Evolutionary conservation across 1,140 invertebrate species (phyloP).

Genomic region (Tetranychus urticae): DNA sequence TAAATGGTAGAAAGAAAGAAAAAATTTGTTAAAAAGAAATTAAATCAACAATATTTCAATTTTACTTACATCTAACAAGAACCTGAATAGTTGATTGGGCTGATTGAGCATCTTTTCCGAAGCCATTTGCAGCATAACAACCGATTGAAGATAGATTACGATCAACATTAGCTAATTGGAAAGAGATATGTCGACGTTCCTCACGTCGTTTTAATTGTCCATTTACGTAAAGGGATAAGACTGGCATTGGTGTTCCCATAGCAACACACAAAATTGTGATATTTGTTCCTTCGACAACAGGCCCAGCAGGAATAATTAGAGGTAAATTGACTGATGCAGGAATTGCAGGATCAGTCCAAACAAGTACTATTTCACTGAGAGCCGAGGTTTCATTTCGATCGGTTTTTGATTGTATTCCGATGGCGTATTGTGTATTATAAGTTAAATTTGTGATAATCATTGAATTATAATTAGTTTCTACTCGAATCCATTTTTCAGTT

Average conservation of each 20-base stretch:
- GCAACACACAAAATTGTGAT: constrained; percentile 61
- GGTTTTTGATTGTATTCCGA: constrained; percentile 12
- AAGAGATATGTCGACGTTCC: constrained; percentile 32
- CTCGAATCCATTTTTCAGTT: background rate
- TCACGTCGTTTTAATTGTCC: constrained; percentile 1
- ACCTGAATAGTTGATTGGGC: constrained; percentile 50
- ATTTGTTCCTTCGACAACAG: constrained; percentile 50
- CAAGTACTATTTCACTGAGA: constrained; percentile 32
- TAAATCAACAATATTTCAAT: background rate
- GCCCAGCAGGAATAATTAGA: constrained; percentile 49
- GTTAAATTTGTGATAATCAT: constrained; percentile 3
- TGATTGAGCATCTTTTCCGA: background rate
- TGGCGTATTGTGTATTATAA: constrained; percentile 10
- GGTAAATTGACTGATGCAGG: constrained; percentile 60
- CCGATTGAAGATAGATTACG: constrained; percentile 38
- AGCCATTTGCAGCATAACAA: constrained; percentile 1
- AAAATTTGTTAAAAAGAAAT: background rate
- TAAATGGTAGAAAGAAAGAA: background rate
- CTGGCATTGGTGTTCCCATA: constrained; percentile 52
- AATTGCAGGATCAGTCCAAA: constrained; percentile 60
- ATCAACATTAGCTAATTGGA: constrained; percentile 49
- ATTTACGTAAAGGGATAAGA: constrained; percentile 33
- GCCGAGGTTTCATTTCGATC: constrained; percentile 7
- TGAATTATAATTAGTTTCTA: constrained; percentile 1
- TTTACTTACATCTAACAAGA: constrained; percentile 47